Percentiles rank a stretch among this genome's conserved stretches.
phyloP scores from a whole-genome alignment of 2,797 vertebrate species.

The Catharus ustulatus region DNA sequence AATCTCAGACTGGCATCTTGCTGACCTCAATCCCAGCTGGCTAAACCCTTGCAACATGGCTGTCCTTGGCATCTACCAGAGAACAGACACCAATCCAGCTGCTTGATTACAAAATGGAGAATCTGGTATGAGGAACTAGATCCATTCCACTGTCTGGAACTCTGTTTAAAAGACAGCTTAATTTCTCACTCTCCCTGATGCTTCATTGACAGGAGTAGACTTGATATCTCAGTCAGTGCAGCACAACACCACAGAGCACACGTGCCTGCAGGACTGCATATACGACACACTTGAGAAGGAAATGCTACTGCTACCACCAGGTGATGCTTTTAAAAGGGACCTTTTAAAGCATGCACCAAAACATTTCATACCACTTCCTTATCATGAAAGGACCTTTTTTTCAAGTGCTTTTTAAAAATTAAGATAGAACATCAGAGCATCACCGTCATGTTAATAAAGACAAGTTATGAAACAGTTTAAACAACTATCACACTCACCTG shows the following conservation, averaged over 20 bases:
- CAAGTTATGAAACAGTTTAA: not conserved
- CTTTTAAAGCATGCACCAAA: not conserved
- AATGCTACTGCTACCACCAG: not conserved
- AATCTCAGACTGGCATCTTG: not conserved
- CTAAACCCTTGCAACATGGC: not conserved
- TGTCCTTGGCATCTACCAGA: not conserved
- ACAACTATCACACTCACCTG: not conserved
- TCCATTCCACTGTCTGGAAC: not conserved
- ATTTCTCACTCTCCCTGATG: not conserved
- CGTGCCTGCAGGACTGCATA: not conserved
- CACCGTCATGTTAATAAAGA: not conserved
- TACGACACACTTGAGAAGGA: not conserved
- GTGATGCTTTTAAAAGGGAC: not conserved
- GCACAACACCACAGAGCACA: not conserved
- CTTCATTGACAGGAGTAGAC: not conserved
- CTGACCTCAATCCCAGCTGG: conserved; percentile 3
- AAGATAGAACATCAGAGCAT: not conserved
- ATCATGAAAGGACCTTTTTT: not conserved
- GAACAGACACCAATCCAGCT: not conserved
- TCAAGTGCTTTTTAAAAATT: not conserved
- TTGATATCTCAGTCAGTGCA: conserved; percentile 2
- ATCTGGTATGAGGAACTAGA: conserved; percentile 21
- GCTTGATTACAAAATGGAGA: not conserved
- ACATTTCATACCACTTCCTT: not conserved
- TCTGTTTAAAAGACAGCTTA: not conserved